These are phyloP conservation scores for Steinernema feltiae DNA, from an alignment of 1,140 invertebrate genomes.

Conservation along the genomic window DNA sequence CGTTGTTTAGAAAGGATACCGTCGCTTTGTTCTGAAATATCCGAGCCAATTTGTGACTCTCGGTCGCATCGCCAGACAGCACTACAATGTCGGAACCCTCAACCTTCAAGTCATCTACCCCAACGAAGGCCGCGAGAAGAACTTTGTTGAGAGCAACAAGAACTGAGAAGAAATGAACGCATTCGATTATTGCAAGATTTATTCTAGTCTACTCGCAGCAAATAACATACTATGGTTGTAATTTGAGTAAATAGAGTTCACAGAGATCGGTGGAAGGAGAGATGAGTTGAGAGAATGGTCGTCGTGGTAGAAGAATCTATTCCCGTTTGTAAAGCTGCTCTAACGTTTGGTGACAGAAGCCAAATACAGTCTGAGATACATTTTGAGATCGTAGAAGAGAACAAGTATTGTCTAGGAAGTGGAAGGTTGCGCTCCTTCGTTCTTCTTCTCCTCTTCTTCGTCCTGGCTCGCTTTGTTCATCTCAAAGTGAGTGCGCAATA, in stretches of 20 bases:
- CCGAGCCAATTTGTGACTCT: conserved; percentile 29
- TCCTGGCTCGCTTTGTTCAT: background rate
- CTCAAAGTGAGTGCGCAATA: background rate
- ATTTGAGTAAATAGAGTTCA: background rate
- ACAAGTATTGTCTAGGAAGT: too few species aligned
- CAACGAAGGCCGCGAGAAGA: conserved; percentile 22
- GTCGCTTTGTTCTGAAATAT: conserved; percentile 20
- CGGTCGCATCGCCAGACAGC: conserved; percentile 25
- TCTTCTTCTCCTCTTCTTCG: background rate
- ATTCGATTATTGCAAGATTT: background rate
- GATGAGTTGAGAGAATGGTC: too few species aligned
- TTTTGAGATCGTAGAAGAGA: too few species aligned
- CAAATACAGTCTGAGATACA: too few species aligned
- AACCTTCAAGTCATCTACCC: conserved; percentile 27
- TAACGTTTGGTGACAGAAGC: too few species aligned
- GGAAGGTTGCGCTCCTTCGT: background rate
- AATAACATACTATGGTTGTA: background rate
- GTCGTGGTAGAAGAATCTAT: background rate
- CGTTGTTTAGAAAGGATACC: conserved; percentile 22
- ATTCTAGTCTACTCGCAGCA: background rate
- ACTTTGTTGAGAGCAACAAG: conserved; percentile 4
- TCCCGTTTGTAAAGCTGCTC: background rate
- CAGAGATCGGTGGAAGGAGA: background rate
- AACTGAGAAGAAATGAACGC: background rate
- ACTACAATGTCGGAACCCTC: conserved; percentile 29